Conservation (phyloP, 2,113 vertebrate species). For the Okapia johnstoni region DNA sequence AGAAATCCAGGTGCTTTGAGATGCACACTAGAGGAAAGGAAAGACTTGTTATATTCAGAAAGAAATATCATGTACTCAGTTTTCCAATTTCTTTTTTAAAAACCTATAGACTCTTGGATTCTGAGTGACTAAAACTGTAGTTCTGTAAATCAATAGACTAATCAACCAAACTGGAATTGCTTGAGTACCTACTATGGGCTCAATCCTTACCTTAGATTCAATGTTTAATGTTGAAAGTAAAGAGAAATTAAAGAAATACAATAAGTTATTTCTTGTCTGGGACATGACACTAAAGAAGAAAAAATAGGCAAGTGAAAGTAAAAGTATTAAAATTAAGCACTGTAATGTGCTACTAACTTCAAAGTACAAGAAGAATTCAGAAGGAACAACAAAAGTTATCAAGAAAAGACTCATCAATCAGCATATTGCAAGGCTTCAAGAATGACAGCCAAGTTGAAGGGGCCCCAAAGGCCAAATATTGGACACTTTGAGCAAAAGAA, state of each 20-base stretch:
- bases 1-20: constrained; percentile 65
- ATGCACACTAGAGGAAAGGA: not conserved
- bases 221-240: not conserved
- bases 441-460: not conserved
- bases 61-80: not conserved
- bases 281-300: not conserved
- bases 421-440: not conserved
- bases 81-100: not conserved
- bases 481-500: not conserved
- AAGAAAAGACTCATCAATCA: not conserved
- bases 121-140: not conserved
- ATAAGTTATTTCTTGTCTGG: not conserved
- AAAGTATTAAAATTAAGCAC: not conserved
- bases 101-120: not conserved
- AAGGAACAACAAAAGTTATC: not conserved
- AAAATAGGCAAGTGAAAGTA: not conserved
- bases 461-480: not conserved
- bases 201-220: not conserved
- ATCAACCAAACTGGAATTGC: not conserved
- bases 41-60: not conserved
- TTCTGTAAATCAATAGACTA: not conserved
- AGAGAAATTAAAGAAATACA: not conserved
- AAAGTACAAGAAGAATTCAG: not conserved
- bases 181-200: not conserved
- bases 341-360: not conserved